phyloP scores from a whole-genome alignment of 2,113 vertebrate genomes.

The Ursus arctos region DNA sequence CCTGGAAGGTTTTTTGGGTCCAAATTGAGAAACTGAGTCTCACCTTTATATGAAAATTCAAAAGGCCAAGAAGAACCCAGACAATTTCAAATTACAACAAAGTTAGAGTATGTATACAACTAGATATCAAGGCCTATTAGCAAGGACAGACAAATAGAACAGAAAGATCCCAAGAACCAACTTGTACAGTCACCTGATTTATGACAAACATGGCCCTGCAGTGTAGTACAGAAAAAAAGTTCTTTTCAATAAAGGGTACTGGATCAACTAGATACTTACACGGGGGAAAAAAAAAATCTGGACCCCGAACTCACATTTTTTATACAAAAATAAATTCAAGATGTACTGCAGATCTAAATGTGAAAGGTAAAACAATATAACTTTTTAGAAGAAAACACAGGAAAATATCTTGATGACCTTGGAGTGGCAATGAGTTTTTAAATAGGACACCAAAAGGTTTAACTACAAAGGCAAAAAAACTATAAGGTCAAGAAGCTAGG shows the following conservation, averaged over 20 bases:
- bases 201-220: not conserved
- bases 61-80: not conserved
- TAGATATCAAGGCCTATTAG: not conserved
- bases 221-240: not conserved
- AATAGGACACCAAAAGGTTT: not conserved
- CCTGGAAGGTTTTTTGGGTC: not conserved
- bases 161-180: constrained; percentile 43
- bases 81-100: not conserved
- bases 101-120: constrained; percentile 7
- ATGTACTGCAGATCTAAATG: not conserved
- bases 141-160: not conserved
- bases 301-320: not conserved
- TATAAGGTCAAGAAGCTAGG: not conserved
- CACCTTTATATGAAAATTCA: constrained; percentile 4
- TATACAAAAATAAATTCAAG: constrained; percentile 45
- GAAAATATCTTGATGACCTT: not conserved
- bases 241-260: not conserved
- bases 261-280: not conserved
- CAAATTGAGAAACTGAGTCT: constrained; percentile 27
- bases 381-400: constrained; percentile 19
- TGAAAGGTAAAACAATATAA: not conserved
- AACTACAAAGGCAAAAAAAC: constrained; percentile 55
- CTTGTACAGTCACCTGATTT: not conserved
- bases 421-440: not conserved
- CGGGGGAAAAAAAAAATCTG: not conserved